A percentile compares a stretch with the other conserved stretches of the same genome.
phyloP scores from a whole-genome alignment of 1,140 invertebrate genomes.

The Kradibia gibbosae region DNA sequence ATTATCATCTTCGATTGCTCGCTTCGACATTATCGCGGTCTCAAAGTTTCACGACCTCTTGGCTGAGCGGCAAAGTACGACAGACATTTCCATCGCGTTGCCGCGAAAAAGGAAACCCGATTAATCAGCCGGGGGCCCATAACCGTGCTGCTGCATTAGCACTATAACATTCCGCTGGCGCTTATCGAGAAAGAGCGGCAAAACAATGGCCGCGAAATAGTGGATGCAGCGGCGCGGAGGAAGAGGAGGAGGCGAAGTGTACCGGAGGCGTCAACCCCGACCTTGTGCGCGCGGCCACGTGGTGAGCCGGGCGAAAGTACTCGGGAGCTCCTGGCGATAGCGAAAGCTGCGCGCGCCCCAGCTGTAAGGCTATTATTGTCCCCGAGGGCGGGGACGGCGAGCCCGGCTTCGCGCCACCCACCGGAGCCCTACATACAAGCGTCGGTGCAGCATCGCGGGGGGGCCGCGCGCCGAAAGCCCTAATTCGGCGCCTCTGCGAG shows the following conservation, averaged over 20 bases:
- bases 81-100: neutral
- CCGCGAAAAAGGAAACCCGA: neutral
- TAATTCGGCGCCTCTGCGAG: conserved; percentile 35
- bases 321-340: conserved; percentile 67
- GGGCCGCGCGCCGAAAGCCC: conserved; percentile 15
- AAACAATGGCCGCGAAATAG: neutral
- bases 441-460: conserved; percentile 5
- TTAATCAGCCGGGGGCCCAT: neutral
- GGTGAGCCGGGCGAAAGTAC: conserved; percentile 62
- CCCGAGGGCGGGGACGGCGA: conserved; percentile 42
- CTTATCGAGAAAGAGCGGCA: neutral
- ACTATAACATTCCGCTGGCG: too few species aligned
- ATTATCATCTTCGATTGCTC: conserved; percentile 28
- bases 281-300: conserved; percentile 40
- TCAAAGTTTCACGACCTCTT: conserved; percentile 66
- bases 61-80: conserved; percentile 59
- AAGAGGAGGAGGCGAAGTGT: neutral
- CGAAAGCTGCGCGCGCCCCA: conserved; percentile 61
- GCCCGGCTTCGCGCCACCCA: conserved; percentile 33
- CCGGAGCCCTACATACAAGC: conserved; percentile 30
- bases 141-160: too few species aligned
- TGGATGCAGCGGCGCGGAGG: neutral
- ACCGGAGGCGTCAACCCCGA: neutral
- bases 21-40: conserved; percentile 49
- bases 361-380: conserved; percentile 66